Evolutionary conservation across 1,140 invertebrate genomes (phyloP).

Genomic region (Sitophilus oryzae): DNA sequence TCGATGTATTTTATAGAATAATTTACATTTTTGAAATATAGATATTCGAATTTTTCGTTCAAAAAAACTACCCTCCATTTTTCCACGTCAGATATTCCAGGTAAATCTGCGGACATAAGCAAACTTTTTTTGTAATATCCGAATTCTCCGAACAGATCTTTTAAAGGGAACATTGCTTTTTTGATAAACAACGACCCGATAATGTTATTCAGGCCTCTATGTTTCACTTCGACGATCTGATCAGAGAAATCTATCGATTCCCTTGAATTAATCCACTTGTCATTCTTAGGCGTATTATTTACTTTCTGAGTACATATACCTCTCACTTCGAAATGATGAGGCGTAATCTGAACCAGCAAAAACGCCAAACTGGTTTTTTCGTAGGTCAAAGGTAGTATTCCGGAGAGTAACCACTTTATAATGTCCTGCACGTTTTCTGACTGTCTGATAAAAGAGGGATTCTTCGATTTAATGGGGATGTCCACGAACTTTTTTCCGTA

Average conservation of each 20-base stretch:
- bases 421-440: slow-evolving; percentile 17
- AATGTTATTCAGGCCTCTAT: slow-evolving; percentile 25
- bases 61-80: slow-evolving; percentile 35
- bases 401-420: slow-evolving; percentile 28
- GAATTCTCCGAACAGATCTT: slow-evolving; percentile 10
- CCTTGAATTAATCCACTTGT: background rate
- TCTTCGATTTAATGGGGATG: slow-evolving; percentile 1
- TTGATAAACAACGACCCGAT: slow-evolving; percentile 19
- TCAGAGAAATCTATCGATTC: slow-evolving; percentile 1
- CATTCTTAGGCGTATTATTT: background rate
- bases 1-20: slow-evolving; percentile 36
- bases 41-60: slow-evolving; percentile 31
- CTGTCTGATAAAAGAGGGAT: slow-evolving; percentile 1
- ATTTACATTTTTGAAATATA: slow-evolving; percentile 25
- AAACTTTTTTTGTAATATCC: slow-evolving; percentile 15
- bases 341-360: slow-evolving; percentile 26
- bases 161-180: slow-evolving; percentile 15
- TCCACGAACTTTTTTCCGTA: slow-evolving; percentile 3
- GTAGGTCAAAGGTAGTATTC: slow-evolving; percentile 21
- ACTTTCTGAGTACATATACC: slow-evolving; percentile 30
- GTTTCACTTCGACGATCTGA: slow-evolving; percentile 10
- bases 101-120: slow-evolving; percentile 27
- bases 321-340: slow-evolving; percentile 29
- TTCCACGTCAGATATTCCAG: slow-evolving; percentile 17
- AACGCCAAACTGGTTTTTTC: slow-evolving; percentile 20